phyloP scores from a whole-genome alignment of 2,113 vertebrate species.

The Tenebrosternarchus preto region DNA sequence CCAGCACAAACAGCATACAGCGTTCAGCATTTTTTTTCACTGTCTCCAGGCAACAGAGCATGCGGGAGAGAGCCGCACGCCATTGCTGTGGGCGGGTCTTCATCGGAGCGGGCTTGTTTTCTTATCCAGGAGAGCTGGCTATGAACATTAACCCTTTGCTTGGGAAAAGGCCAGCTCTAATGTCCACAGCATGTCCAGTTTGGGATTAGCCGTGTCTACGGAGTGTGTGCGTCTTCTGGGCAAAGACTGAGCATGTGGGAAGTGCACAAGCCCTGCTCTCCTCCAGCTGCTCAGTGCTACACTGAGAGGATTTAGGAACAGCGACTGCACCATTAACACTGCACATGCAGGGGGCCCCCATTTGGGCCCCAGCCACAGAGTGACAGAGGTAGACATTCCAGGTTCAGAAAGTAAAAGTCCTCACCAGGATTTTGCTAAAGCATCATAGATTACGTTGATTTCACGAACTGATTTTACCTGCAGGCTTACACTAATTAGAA shows the following conservation, averaged over 20 bases:
- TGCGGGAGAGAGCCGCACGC: constrained; percentile 1
- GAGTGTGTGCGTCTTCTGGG: constrained; percentile 33
- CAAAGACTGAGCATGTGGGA: constrained; percentile 37
- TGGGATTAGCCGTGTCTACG: constrained; percentile 8
- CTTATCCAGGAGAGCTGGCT: constrained; percentile 15
- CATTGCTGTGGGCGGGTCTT: constrained; percentile 33
- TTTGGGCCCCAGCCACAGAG: too few species aligned
- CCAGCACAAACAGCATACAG: constrained; percentile 26
- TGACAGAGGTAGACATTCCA: too few species aligned
- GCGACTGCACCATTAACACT: not conserved
- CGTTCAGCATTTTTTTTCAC: constrained; percentile 20
- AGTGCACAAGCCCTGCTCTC: constrained; percentile 27
- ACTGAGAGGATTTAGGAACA: not conserved
- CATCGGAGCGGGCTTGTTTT: constrained; percentile 3
- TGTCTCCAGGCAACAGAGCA: constrained; percentile 40
- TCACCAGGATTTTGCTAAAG: too few species aligned
- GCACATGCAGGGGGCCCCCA: not conserved
- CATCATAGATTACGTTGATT: too few species aligned
- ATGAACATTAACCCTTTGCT: constrained; percentile 47
- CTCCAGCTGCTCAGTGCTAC: constrained; percentile 28
- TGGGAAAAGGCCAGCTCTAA: constrained; percentile 31
- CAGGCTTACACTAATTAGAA: too few species aligned
- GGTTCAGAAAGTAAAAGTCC: too few species aligned
- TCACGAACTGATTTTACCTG: too few species aligned
- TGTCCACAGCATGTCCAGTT: constrained; percentile 35